phyloP scores from a whole-genome alignment of 2,888 invertebrate genomes.

The Trachelus iudaicus region DNA sequence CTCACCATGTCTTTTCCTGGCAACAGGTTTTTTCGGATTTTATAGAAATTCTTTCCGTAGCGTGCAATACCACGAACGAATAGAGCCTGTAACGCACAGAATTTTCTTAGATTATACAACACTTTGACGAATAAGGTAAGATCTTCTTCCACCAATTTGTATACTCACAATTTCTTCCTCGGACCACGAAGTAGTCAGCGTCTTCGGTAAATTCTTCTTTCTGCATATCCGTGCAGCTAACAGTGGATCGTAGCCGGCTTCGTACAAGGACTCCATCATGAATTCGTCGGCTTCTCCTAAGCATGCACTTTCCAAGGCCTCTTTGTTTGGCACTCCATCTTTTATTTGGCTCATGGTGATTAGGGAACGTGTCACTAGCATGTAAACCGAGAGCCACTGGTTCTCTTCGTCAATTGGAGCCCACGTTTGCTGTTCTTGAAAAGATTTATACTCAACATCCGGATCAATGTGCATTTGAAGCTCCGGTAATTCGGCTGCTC shows the following conservation, averaged over 20 bases:
- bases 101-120: neutral
- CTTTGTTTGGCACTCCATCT: conserved; percentile 22
- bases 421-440: conserved; percentile 32
- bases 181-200: neutral
- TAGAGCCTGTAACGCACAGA: neutral
- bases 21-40: conserved; percentile 16
- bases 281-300: conserved; percentile 31
- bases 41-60: conserved; percentile 11
- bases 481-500: conserved; percentile 16
- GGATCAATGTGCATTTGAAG: conserved; percentile 12
- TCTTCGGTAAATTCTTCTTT: neutral
- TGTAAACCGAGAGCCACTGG: conserved; percentile 25
- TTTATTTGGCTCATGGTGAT: conserved; percentile 27
- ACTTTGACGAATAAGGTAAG: neutral
- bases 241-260: conserved; percentile 26
- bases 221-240: conserved; percentile 13
- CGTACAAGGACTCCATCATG: conserved; percentile 25
- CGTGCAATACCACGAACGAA: neutral
- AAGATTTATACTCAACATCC: conserved; percentile 20
- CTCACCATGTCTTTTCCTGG: conserved; percentile 14
- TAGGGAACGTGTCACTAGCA: conserved; percentile 27
- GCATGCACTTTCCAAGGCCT: conserved; percentile 34
- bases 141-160: neutral
- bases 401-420: conserved; percentile 22
- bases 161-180: neutral